Conservation (phyloP, 2,113 vertebrate genomes). For the Gymnorhina tibicen region DNA sequence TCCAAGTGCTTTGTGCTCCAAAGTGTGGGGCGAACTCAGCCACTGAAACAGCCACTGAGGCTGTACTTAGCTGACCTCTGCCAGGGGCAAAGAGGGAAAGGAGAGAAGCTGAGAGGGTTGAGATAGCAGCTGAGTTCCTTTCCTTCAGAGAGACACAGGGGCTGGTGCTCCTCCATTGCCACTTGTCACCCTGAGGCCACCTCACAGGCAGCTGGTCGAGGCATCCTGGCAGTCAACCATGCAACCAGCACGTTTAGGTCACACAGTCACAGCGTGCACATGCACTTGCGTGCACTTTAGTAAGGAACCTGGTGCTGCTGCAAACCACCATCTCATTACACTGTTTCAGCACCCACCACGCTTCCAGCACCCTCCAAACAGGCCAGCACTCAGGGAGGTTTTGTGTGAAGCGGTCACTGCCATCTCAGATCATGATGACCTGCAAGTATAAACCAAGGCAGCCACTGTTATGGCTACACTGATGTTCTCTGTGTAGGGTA, state of each 20-base stretch:
- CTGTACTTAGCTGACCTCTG: neutral
- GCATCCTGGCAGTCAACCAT: neutral
- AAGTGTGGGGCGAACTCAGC: fast-evolving
- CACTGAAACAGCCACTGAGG: neutral
- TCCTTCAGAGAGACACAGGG: neutral
- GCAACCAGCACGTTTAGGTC: neutral
- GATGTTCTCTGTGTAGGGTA: neutral
- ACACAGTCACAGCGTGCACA: fast-evolving
- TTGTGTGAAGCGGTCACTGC: neutral
- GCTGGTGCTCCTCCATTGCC: neutral
- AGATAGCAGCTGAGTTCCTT: neutral
- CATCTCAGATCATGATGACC: neutral
- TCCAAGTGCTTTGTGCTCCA: fast-evolving
- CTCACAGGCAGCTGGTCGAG: neutral
- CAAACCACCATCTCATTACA: fast-evolving
- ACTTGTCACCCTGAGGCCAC: neutral
- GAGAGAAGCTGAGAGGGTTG: neutral
- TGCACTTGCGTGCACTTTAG: neutral
- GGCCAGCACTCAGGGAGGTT: fast-evolving
- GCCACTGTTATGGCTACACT: neutral
- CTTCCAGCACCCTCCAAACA: neutral
- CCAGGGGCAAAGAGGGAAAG: neutral
- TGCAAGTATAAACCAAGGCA: neutral
- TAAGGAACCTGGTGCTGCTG: neutral
- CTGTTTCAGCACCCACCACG: neutral